These are phyloP conservation scores for Spodoptera litura DNA, from an alignment of 1,140 invertebrate species.

Conservation along the genomic window DNA sequence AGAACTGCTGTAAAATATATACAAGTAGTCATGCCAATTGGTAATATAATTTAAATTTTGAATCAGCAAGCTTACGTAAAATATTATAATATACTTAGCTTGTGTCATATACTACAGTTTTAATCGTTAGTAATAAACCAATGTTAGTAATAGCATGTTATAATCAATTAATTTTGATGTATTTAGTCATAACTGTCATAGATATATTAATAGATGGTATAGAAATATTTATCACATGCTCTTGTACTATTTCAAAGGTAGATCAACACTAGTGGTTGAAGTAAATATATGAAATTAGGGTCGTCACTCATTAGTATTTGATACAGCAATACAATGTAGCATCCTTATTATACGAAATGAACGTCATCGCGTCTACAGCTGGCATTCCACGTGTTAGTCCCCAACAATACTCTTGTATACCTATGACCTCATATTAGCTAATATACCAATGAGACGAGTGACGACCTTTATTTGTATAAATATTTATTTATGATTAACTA, in stretches of 20 bases:
- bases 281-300: neutral
- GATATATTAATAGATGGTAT: neutral
- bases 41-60: neutral
- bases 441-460: neutral
- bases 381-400: neutral
- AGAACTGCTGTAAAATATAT: neutral
- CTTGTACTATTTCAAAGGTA: neutral
- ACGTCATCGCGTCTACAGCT: neutral
- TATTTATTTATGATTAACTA: slow-evolving; percentile 20
- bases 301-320: neutral
- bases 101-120: neutral
- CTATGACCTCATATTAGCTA: slow-evolving; percentile 1
- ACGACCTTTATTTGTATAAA: slow-evolving; percentile 15
- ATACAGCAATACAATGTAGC: neutral
- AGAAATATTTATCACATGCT: neutral
- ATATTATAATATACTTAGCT: neutral
- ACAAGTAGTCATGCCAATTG: slow-evolving; percentile 20
- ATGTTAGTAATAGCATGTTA: slow-evolving; percentile 6
- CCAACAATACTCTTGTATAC: neutral
- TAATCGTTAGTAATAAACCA: slow-evolving; percentile 1
- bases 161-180: neutral
- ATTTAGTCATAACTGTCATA: neutral
- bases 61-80: slow-evolving; percentile 8
- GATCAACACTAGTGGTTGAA: neutral
- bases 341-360: neutral